Conservation (phyloP, 2,113 vertebrate species). For the Hassar affinis region DNA sequence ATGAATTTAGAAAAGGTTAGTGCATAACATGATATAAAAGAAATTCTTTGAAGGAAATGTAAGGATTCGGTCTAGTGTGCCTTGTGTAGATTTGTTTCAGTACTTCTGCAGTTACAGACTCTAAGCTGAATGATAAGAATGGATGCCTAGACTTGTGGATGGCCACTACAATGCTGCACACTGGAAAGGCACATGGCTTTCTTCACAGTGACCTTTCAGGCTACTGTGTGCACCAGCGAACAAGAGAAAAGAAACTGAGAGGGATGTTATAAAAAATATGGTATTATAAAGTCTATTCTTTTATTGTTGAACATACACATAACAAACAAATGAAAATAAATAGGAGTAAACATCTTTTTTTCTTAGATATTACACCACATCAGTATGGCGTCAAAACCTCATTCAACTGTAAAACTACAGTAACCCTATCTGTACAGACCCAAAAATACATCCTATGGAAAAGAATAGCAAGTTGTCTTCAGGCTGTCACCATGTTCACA, state of each 20-base stretch:
- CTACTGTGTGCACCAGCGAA: background rate
- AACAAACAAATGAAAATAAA: background rate
- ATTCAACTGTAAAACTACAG: background rate
- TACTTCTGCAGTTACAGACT: slow-evolving; percentile 12
- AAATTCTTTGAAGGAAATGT: background rate
- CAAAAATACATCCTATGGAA: background rate
- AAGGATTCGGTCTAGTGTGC: background rate
- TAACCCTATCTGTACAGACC: background rate
- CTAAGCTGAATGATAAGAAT: background rate
- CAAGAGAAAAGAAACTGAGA: background rate
- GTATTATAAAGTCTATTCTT: background rate
- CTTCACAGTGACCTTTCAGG: background rate
- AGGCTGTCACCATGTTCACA: slow-evolving; percentile 6
- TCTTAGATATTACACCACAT: slow-evolving; percentile 1
- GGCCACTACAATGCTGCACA: background rate
- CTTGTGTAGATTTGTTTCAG: background rate
- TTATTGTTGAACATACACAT: background rate
- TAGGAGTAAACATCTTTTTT: background rate
- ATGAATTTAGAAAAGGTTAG: background rate
- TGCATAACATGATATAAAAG: background rate
- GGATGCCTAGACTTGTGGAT: background rate
- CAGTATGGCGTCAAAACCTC: background rate
- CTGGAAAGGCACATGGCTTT: background rate
- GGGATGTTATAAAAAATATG: background rate
- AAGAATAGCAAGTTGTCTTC: background rate